Base-by-base conservation (phyloP, 2,888 invertebrate genomes). In the Tuta absoluta region DNA sequence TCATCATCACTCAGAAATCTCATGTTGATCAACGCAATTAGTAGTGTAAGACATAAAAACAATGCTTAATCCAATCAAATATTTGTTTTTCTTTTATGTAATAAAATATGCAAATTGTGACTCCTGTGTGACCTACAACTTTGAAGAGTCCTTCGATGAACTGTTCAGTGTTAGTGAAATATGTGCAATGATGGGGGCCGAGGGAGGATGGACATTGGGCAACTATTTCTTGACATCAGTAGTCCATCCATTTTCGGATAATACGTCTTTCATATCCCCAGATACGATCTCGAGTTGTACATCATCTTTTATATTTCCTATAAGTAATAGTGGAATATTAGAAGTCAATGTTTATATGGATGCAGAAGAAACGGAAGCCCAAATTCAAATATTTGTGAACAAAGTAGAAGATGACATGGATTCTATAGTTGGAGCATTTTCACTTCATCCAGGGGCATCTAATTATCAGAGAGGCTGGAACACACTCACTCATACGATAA, bases 301-400 rank as follows among this genome's bases (percentile, higher is more conserved):
- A 2, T 68, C 72, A 0, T 77, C 78, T 0, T 71, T 69, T 33
- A 33, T 58, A 14, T 79, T 85, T 62, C 33, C 69, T 0, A 77
- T 86, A 75, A 57, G 72, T 1, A 65, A 71, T 11, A 67, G 67
- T 7, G 86, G 86, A n/a, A 38, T 60, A 12, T 51, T 87, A 2
- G 81, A 87, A 77, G 71, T 81, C 1, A 75, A 76, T 51, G 63
- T 82, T 11, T 84, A 71, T 61, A 77, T 85, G 75, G 68, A 77
- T 14, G 71, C 78, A 8, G 24, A 24, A 0, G 61, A 63, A 7
- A 0, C 0, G 0, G 56, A 51, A 8, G 81, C 84, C 66, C 73
- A 74, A 41, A 63, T 87, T 5, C 70, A 74, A 3, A 63, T 86
- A 7, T 62, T 82, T 10, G 76, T 78, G 33, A 72, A 75, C 66